Percentiles rank a stretch among this genome's conserved stretches.
Evolutionary conservation across 2,797 vertebrate genomes (phyloP).

Genomic region (Psittacula derbiana): DNA sequence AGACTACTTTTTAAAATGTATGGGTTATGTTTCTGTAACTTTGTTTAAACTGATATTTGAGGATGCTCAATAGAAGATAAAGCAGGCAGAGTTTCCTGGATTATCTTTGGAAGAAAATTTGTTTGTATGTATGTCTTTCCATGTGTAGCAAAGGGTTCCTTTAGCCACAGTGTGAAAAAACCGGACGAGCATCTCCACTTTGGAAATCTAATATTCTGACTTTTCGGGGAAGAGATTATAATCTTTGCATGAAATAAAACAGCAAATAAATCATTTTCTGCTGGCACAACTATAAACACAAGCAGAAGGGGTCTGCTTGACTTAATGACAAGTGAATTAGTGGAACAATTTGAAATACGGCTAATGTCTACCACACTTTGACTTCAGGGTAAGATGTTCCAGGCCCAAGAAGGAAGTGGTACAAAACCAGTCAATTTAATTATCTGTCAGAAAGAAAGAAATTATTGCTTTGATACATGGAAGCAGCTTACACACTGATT

Average conservation of each 20-base stretch:
- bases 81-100: not conserved
- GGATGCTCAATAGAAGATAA: not conserved
- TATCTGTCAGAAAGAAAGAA: not conserved
- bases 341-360: slow-evolving; percentile 14
- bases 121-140: not conserved
- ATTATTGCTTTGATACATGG: not conserved
- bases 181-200: not conserved
- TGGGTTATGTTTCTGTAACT: not conserved
- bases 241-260: not conserved
- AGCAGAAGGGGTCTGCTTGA: slow-evolving; percentile 4
- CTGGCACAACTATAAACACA: not conserved
- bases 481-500: not conserved
- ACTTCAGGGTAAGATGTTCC: slow-evolving; percentile 26
- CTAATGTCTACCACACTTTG: slow-evolving; percentile 1
- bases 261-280: not conserved
- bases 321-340: not conserved
- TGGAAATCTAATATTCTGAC: not conserved
- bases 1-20: not conserved
- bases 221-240: not conserved
- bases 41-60: not conserved
- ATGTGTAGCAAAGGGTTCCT: not conserved
- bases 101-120: not conserved
- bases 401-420: not conserved
- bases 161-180: not conserved
- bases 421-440: slow-evolving; percentile 4